phyloP scores from a whole-genome alignment of 2,888 invertebrate species.

The Keiferia lycopersicella region DNA sequence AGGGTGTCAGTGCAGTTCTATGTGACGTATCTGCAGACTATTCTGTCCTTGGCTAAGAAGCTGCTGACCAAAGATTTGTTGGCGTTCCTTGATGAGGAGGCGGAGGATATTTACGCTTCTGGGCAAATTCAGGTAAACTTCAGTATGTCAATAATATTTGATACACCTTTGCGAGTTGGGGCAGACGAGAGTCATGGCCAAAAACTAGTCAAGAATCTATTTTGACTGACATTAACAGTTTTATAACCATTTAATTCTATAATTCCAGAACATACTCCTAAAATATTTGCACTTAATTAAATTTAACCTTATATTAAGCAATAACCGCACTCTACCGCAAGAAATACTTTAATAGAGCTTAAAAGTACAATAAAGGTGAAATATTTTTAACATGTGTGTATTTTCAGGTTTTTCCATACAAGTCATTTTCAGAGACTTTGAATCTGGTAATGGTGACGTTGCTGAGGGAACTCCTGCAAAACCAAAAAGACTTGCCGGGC shows the following conservation, averaged over 20 bases:
- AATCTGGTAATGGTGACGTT: slow-evolving; percentile 96
- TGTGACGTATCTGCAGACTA: slow-evolving; percentile 89
- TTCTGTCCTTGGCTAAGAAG: slow-evolving; percentile 90
- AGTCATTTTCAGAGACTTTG: slow-evolving; percentile 96
- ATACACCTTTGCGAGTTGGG: no score
- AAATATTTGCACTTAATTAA: no score
- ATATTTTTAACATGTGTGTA: not conserved
- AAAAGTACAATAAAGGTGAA: no score
- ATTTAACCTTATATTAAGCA: no score
- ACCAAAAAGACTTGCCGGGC: slow-evolving; percentile 93
- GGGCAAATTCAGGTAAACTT: slow-evolving; percentile 82
- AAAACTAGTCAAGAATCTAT: no score
- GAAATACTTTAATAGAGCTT: no score
- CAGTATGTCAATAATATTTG: no score
- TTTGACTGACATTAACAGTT: no score
- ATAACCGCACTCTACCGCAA: no score
- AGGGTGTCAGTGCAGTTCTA: slow-evolving; percentile 85
- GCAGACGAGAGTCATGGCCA: no score
- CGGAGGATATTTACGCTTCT: slow-evolving; percentile 88
- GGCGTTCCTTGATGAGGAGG: slow-evolving; percentile 90
- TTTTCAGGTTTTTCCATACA: slow-evolving; percentile 91
- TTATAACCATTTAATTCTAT: no score
- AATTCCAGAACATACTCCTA: no score
- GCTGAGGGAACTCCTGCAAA: slow-evolving; percentile 93
- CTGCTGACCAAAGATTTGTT: slow-evolving; percentile 91